A percentile compares a stretch with the other conserved stretches of the same genome.
phyloP scores from a whole-genome alignment of 1,140 invertebrate genomes.

The Lineus longissimus region DNA sequence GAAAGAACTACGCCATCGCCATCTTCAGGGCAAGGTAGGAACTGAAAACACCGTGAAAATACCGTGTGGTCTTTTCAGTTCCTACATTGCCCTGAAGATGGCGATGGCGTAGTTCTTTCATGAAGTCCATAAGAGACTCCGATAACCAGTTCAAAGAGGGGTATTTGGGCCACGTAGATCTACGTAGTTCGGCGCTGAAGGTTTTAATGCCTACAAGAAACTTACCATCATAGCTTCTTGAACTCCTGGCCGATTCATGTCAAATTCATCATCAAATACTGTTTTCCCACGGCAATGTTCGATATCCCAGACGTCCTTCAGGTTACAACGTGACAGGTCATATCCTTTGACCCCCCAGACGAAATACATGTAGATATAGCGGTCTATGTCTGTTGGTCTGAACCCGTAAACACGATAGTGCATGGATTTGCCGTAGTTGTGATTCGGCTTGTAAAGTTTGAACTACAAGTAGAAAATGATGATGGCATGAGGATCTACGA shows the following conservation, averaged over 20 bases:
- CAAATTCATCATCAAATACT: slow-evolving; percentile 23
- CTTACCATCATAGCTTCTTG: slow-evolving; percentile 27
- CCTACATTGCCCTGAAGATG: too few relatives aligned
- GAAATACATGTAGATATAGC: slow-evolving; percentile 16
- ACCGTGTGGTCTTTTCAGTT: too few relatives aligned
- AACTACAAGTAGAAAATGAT: slow-evolving; percentile 10
- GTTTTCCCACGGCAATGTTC: slow-evolving; percentile 21
- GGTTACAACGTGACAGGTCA: slow-evolving; percentile 28
- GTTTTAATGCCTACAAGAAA: neutral
- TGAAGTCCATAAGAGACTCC: too few relatives aligned
- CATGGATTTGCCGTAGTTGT: slow-evolving; percentile 11
- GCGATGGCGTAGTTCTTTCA: too few relatives aligned
- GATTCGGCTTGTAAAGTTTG: slow-evolving; percentile 1
- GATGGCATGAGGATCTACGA: neutral
- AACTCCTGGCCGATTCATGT: slow-evolving; percentile 23
- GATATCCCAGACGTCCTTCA: slow-evolving; percentile 16
- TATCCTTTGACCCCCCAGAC: slow-evolving; percentile 31
- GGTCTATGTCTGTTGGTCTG: neutral
- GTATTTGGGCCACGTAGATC: too few relatives aligned
- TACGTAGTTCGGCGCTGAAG: too few relatives aligned
- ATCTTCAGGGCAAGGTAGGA: too few relatives aligned
- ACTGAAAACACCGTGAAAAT: too few relatives aligned
- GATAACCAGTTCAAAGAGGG: too few relatives aligned
- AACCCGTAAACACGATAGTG: neutral
- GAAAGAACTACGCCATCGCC: too few relatives aligned